These are phyloP conservation scores for Arremon brunneinucha DNA, from an alignment of 2,797 vertebrate species.

Conservation along the genomic window DNA sequence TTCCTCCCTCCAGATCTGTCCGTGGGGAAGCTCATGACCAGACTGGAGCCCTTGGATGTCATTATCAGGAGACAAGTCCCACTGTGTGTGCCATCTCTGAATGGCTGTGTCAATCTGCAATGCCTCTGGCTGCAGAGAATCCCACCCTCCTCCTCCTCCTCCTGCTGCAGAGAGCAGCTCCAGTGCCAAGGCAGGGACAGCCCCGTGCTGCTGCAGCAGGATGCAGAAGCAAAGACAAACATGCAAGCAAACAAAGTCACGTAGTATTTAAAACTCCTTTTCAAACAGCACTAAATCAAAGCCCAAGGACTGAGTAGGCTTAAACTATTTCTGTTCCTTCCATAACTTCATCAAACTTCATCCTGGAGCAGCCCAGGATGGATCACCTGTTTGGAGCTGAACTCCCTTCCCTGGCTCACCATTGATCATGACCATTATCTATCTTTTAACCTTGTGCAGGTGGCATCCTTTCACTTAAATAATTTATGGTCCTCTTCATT, in stretches of 20 bases:
- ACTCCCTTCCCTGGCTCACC: neutral
- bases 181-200: neutral
- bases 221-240: neutral
- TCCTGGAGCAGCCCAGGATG: neutral
- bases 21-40: neutral
- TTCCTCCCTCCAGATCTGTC: neutral
- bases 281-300: neutral
- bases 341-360: neutral
- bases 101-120: neutral
- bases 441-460: conserved; percentile 2
- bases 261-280: neutral
- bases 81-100: neutral
- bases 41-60: neutral
- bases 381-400: neutral
- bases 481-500: conserved; percentile 5
- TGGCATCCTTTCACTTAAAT: conserved; percentile 14
- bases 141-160: neutral
- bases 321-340: neutral
- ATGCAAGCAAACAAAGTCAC: neutral
- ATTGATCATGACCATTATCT: neutral
- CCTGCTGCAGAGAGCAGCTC: neutral
- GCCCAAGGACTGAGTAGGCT: neutral
- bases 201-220: neutral
- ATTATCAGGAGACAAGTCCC: neutral
- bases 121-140: neutral